Base-by-base conservation (phyloP, 2,797 vertebrate species). In the Sylvilagus floridanus region DNA sequence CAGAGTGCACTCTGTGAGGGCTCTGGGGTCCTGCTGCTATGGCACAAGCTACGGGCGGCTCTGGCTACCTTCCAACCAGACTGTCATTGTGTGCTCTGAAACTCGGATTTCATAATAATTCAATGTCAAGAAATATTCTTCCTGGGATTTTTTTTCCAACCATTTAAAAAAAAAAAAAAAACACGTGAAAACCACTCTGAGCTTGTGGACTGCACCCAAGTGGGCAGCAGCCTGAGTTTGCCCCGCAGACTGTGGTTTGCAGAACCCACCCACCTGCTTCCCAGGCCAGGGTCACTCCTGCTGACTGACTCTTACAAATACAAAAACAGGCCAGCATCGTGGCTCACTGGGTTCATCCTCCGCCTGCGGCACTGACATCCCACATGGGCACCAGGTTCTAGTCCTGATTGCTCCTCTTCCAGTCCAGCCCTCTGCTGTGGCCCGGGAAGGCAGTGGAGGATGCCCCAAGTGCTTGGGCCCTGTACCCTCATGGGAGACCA, bases 11-110 rank as follows among this genome's bases (percentile, higher is more conserved):
- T 10, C 13, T 4, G 7, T 4, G 7, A 69, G 19, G 19, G 37
- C 30, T 6, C 7, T 4, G 6, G 28, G n/a, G 5, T 32, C 0
- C 16, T 28, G 71, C 79, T 0, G 0, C 9, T 19, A 2, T 4
- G n/a, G 52, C 7, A 2, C 26, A 63, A 63, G 6, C 68, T 2
- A 3, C 54, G 71, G 85, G 8, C 2, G 22, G 2, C 10, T 0
- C 0, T 24, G 35, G 69, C 69, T 42, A 26, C 1, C 1, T 50
- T 52, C 57, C 35, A 16, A 22, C 13, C 63, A 9, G 12, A 9
- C 14, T 42, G 50, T 21, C 19, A 30, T 19, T 7, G 21, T 2
- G 16, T 50, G 63, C 21, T 0, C 47, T 3, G 54, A 60, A 65
- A 47, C 42, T 2, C 62, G 79, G 60, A 63, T 76, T 84, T 62